phyloP scores from a whole-genome alignment of 92 coral and sea anemone species.

The Palythoa grandis region DNA sequence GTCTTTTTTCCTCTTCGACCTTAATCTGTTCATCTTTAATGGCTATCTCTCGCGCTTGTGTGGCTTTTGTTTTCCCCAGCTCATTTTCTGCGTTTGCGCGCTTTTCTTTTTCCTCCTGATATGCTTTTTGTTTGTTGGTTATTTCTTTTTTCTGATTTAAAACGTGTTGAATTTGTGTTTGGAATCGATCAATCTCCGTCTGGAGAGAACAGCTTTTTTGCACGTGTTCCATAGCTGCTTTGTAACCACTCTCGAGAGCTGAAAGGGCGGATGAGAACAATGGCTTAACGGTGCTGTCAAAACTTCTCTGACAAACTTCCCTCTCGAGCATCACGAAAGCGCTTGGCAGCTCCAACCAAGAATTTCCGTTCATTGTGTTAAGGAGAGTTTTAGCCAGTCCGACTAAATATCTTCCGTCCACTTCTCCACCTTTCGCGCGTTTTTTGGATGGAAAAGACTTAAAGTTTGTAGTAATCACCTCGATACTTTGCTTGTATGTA shows the following conservation, averaged over 20 bases:
- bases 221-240: slow-evolving; percentile 5
- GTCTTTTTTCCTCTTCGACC: neutral
- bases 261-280: slow-evolving; percentile 12
- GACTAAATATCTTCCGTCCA: slow-evolving; percentile 58
- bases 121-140: neutral
- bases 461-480: neutral
- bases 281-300: slow-evolving; percentile 47
- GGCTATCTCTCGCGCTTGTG: neutral
- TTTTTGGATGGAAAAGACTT: slow-evolving; percentile 55
- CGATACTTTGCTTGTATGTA: neutral
- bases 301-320: slow-evolving; percentile 53
- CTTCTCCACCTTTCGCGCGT: slow-evolving; percentile 52
- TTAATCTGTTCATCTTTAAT: neutral
- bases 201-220: neutral
- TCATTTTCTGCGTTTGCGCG: neutral
- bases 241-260: neutral
- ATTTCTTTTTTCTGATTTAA: neutral
- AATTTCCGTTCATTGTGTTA: slow-evolving; percentile 59
- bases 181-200: neutral
- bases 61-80: neutral
- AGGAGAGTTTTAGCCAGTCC: slow-evolving; percentile 49
- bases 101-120: neutral
- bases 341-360: slow-evolving; percentile 65
- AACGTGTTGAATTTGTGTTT: slow-evolving; percentile 8
- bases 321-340: slow-evolving; percentile 51